phyloP scores from a whole-genome alignment of 2,888 invertebrate species.

The Molanna angustata region DNA sequence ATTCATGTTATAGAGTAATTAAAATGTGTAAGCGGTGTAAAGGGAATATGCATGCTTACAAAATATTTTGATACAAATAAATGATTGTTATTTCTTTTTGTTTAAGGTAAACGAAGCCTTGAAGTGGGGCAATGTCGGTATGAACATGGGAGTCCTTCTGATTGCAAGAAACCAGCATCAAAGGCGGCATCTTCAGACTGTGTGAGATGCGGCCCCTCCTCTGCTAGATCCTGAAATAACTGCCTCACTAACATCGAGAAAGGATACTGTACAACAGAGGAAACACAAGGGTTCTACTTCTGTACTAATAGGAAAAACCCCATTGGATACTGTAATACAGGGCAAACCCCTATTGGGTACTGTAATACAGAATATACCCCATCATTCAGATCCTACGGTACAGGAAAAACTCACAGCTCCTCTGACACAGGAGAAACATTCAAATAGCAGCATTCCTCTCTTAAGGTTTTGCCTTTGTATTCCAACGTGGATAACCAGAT shows the following conservation, averaged over 20 bases:
- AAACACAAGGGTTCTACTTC: not conserved
- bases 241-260: not conserved
- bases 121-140: constrained; percentile 69
- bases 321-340: no score
- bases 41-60: no score
- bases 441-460: constrained; percentile 19
- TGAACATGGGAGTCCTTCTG: constrained; percentile 66
- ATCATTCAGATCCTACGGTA: no score
- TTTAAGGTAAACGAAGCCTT: constrained; percentile 69
- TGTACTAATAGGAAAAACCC: no score
- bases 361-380: no score
- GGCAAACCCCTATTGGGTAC: no score
- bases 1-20: no score
- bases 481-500: constrained; percentile 15
- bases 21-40: no score
- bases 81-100: constrained; percentile 39
- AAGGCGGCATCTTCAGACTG: constrained; percentile 40
- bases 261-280: not conserved
- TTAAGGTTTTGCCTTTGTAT: constrained; percentile 28
- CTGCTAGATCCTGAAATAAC: constrained; percentile 36
- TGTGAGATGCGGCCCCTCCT: constrained; percentile 34
- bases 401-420: no score
- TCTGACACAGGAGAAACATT: not conserved
- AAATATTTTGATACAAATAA: no score
- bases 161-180: constrained; percentile 52